These are phyloP conservation scores for Antennarius striatus DNA, from an alignment of 2,113 vertebrate species.

Conservation along the genomic window DNA sequence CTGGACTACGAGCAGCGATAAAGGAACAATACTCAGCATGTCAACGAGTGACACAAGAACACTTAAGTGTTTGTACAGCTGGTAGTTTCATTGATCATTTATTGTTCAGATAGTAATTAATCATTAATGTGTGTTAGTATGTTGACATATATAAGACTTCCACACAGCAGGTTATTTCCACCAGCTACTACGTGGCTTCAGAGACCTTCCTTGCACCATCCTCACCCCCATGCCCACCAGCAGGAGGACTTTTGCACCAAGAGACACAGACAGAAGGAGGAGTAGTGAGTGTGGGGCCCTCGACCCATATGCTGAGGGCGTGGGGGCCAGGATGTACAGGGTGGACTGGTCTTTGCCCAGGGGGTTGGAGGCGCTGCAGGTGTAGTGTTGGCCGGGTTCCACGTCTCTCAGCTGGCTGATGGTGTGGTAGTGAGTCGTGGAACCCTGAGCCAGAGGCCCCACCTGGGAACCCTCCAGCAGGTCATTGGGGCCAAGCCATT, in stretches of 20 bases:
- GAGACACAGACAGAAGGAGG: slow-evolving; percentile 64
- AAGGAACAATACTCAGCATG: no score
- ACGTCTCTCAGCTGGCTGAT: slow-evolving; percentile 83
- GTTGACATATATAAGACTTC: no score
- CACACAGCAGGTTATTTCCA: slow-evolving; percentile 26
- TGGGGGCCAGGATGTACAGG: slow-evolving; percentile 70
- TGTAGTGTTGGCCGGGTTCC: slow-evolving; percentile 85
- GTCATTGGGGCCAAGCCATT: slow-evolving; percentile 80
- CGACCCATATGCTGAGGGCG: background rate
- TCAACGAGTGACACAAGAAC: no score
- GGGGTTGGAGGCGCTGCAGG: slow-evolving; percentile 84
- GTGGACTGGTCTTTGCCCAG: slow-evolving; percentile 76
- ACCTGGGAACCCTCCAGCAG: slow-evolving; percentile 50
- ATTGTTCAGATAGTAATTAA: no score
- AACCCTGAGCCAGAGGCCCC: slow-evolving; percentile 44
- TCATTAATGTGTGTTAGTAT: no score
- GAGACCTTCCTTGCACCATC: slow-evolving; percentile 50
- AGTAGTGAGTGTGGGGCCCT: slow-evolving; percentile 39
- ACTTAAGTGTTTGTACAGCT: no score
- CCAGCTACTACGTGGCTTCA: slow-evolving; percentile 27
- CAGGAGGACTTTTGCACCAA: slow-evolving; percentile 73
- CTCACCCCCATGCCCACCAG: slow-evolving; percentile 66
- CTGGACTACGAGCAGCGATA: no score
- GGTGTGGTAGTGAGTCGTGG: slow-evolving; percentile 60
- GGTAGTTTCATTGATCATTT: no score